Base-by-base conservation (phyloP, 2,888 invertebrate species). In the Torymus aiolomorphi region DNA sequence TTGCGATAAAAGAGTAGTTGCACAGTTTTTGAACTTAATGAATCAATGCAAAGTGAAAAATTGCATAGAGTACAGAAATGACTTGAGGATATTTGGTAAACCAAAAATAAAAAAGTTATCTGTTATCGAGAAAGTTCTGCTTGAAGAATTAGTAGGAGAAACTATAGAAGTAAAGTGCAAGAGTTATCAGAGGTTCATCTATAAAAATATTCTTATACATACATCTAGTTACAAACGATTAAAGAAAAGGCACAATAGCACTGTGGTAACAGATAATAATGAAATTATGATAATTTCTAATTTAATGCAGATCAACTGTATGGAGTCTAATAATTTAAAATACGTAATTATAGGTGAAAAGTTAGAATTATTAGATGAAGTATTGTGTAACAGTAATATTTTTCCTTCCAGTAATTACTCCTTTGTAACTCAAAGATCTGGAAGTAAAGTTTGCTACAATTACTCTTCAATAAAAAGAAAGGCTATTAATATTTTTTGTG, bases 301-400 rank as follows among this genome's bases (percentile, higher is more conserved):
- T 16, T 51, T 66, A 20, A n/a, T 66, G 0, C 1, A 0, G 11
- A 49, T 66, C 14, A 3, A 5, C 24, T 2, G 10, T 13, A 8
- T 51, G 1, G 13, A 10, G 11, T n/a, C 0, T 16, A 51, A 13
- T 51, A 2, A 66, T 49, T n/a, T 42, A 66, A 66, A n/a, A 12
- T 66, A 51, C 31, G 18, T 66, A n/a, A 8, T 66, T 5, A 8
- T 51, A 66, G 66, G 66, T 42, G 42, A 12, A 12, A 66, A 66
- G 2, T 4, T 66, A 20, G 16, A 20, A 16, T 1, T 11, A 10
- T 8, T 62, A 0, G 1, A 18, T 24, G 20, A 62, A 62, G 8
- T 18, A 62, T 8, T 62, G 4, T 62, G 62, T 24, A 62, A 62
- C 4, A 62, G 1, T 13, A 20, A 14, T n/a, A n/a, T n/a, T n/a